Evolutionary conservation across 2,888 invertebrate species (phyloP), one percentile per base, ranked within the genome.

Genomic region (Acrobeloides nanus): DNA sequence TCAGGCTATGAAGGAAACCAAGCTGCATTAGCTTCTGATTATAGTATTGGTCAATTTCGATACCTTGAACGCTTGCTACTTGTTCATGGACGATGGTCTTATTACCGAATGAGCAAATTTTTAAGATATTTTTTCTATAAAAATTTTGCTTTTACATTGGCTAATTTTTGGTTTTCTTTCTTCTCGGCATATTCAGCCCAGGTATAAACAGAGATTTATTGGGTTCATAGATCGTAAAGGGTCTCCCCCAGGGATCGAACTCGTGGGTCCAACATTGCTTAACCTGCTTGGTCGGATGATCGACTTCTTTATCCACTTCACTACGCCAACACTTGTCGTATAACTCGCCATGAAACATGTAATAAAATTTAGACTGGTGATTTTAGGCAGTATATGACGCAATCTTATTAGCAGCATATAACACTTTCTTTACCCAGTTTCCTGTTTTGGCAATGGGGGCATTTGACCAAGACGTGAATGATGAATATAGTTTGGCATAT

Each of bases 111-210:
- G 92, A 49, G 89, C 89, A 81, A 93, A 89, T 95, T 95, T 78
- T 82, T 95, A 72, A 81, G 78, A 60, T 97, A 95, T 78, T 97
- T 97, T 81, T 97, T 97, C 83, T 97, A 95, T 80, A 97, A 97
- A 81, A 97, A 97, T 78, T 95, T 97, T 80, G 92, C 95, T 59
- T 95, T 97, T 80, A 97, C 95, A 40, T 81, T 97, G 61, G 92
- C 92, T 79, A 92, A 95, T 77, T 92, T 95, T 78, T 97, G 95
- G 95, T 97, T 87, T 80, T 92, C 93, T 55, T 93, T 95, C 79
- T 95, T 93, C 80, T 95, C 93, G 77, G 97, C 95, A 68, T 97
- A 93, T 75, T 93, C 93, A 76, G 95, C 95, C 63, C 93, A 93
- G 85, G 93, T 92, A 75, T 38, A 39, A 15, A 92, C 75, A 77